Conservation (phyloP, 2,797 vertebrate genomes). For the Hydrophis major region DNA sequence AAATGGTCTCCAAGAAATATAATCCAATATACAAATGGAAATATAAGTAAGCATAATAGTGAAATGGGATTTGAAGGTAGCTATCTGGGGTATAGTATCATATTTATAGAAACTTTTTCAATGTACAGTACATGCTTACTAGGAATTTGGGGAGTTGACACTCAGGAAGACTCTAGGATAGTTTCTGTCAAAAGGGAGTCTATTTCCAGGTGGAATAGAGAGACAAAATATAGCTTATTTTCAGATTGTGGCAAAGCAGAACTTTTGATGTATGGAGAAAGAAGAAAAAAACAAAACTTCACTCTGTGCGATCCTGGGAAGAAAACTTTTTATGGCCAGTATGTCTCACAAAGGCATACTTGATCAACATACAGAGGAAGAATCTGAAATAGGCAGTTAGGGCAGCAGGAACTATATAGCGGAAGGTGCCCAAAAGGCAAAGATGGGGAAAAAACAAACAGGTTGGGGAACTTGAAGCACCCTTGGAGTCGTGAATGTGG, state of each 20-base stretch:
- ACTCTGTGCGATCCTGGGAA: no score
- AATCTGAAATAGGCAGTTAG: no score
- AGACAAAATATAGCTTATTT: not conserved
- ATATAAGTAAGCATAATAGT: not conserved
- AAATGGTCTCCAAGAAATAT: not conserved
- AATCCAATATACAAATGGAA: constrained; percentile 13
- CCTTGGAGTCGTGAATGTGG: no score
- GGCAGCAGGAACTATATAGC: no score
- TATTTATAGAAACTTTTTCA: not conserved
- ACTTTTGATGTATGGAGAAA: not conserved
- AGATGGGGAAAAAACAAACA: no score
- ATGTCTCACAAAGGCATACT: no score
- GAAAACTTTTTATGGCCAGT: no score
- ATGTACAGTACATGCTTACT: not conserved
- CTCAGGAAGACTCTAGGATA: not conserved
- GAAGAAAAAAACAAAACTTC: no score
- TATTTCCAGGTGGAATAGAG: not conserved
- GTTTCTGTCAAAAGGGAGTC: not conserved
- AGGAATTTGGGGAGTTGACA: no score
- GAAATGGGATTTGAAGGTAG: not conserved
- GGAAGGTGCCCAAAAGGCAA: no score
- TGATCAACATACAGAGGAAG: no score
- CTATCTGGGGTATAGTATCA: not conserved
- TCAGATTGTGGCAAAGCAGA: not conserved
- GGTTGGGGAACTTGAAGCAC: no score